Conservation (phyloP, 2,113 vertebrate species). For the Narcine bancroftii region DNA sequence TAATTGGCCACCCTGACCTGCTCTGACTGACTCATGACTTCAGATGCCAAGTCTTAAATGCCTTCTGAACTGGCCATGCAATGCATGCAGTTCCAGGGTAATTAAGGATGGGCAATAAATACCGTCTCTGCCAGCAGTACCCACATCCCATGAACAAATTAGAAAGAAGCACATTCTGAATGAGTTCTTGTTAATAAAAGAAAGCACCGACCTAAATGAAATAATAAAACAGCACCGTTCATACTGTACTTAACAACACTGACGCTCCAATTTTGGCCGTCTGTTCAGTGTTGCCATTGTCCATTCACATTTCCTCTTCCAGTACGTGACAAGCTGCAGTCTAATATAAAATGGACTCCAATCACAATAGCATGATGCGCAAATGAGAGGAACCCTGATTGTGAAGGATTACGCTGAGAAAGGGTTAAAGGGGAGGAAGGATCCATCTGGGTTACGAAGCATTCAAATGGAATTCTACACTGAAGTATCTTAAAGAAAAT, state of each 20-base stretch:
- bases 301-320: background rate
- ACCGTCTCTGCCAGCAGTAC: no score
- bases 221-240: background rate
- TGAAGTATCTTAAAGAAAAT: background rate
- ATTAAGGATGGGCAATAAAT: no score
- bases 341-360: slow-evolving; percentile 1
- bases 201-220: background rate
- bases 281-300: background rate
- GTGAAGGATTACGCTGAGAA: slow-evolving; percentile 4
- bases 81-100: no score
- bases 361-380: background rate
- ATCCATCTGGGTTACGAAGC: background rate
- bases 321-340: background rate
- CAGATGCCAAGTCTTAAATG: no score
- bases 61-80: no score
- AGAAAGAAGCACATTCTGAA: background rate
- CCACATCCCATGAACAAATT: no score
- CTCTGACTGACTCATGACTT: no score
- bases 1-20: no score
- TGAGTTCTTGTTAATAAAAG: background rate
- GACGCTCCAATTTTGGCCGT: background rate
- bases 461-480: background rate
- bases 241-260: background rate
- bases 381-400: background rate
- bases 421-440: slow-evolving; percentile 8